phyloP scores from a whole-genome alignment of 2,888 invertebrate genomes.

The Machimus rusticus region DNA sequence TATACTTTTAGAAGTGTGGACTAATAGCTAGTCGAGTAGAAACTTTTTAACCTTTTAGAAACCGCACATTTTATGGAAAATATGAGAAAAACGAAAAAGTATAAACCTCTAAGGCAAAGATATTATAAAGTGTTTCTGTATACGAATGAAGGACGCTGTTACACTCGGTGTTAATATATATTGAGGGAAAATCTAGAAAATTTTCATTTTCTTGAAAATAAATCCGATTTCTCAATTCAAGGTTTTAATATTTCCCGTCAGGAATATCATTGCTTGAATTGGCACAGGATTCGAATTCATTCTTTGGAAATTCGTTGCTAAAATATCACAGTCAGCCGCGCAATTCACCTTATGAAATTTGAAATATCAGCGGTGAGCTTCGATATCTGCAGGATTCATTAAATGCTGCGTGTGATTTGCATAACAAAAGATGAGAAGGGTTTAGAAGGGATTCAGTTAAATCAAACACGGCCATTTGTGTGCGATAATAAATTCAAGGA shows the following conservation, averaged over 20 bases:
- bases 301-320: not conserved
- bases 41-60: too few relatives aligned
- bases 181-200: not conserved
- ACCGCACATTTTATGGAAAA: too few relatives aligned
- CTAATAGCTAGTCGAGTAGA: too few relatives aligned
- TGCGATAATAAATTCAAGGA: conserved; percentile 1
- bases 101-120: too few relatives aligned
- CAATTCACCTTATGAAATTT: not conserved
- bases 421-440: conserved; percentile 31
- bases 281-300: not conserved
- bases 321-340: not conserved
- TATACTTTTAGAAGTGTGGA: too few relatives aligned
- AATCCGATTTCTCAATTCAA: not conserved
- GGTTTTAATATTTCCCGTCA: not conserved
- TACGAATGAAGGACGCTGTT: not conserved
- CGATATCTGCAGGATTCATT: not conserved
- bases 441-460: conserved; percentile 6
- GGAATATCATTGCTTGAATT: not conserved
- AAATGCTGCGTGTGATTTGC: conserved; percentile 1
- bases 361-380: not conserved
- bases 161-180: too few relatives aligned
- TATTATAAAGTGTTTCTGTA: not conserved
- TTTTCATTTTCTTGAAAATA: not conserved
- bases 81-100: too few relatives aligned
- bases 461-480: conserved; percentile 6